Conservation (phyloP, 2,113 vertebrate genomes). For the Catharus minimus region DNA sequence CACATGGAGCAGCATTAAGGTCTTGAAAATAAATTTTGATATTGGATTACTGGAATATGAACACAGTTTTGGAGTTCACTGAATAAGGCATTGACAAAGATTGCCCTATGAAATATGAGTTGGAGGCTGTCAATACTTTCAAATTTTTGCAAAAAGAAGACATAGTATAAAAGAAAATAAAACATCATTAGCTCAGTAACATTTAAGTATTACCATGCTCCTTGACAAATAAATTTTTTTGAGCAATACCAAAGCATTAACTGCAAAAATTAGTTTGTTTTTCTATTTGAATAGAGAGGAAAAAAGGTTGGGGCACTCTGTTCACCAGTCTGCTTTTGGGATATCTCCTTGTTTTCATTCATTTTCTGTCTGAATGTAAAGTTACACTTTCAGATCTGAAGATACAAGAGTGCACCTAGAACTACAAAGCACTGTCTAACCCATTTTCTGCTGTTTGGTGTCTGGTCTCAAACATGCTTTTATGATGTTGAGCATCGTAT, state of each 20-base stretch:
- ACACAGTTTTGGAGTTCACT: not conserved
- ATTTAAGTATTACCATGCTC: not conserved
- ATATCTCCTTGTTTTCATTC: not conserved
- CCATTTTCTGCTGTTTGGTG: not conserved
- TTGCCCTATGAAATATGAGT: not conserved
- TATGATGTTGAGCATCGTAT: not conserved
- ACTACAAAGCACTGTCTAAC: not conserved
- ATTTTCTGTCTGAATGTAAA: not conserved
- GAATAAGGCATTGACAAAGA: not conserved
- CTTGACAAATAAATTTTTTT: not conserved
- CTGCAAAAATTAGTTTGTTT: not conserved
- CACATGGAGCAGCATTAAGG: constrained; percentile 47
- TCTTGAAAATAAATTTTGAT: constrained; percentile 58
- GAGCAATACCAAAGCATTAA: not conserved
- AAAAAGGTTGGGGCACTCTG: not conserved
- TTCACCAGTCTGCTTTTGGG: not conserved
- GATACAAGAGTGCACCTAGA: not conserved
- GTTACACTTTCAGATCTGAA: not conserved
- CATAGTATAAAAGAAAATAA: not conserved
- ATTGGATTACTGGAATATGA: constrained; percentile 4
- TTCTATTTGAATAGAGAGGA: not conserved
- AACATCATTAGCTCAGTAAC: not conserved
- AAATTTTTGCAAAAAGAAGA: not conserved
- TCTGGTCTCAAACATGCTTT: not conserved
- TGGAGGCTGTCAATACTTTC: not conserved